Evolutionary conservation across 2,113 vertebrate genomes (phyloP), one percentile per base, ranked within the genome.

Genomic region (Lampris incognitus): DNA sequence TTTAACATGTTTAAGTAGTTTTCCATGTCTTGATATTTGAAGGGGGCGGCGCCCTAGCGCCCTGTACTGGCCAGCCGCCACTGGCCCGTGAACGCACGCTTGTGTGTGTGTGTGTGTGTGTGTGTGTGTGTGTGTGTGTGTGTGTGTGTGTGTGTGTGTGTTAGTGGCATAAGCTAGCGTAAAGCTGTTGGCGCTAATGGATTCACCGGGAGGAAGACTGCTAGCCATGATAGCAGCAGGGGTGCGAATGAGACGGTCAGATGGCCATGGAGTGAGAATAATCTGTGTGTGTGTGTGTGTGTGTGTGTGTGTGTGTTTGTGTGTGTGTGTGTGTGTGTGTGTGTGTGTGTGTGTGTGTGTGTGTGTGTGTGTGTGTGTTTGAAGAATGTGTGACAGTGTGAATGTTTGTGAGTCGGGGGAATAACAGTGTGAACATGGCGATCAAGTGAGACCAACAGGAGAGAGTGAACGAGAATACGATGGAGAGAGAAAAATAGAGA

Each of bases 181-280:
- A 54, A 13, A 54, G 66, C 55, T 79, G 75, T 79, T 72, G 77
- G 75, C 68, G 78, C 64, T 88, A 88, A 90, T 90, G 78, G 80
- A 86, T 85, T 86, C 82, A 73, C 68, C 64, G 88, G 74, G 66
- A 79, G 78, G 82, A 88, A 78, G 76, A 81, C 75, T 81, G 76
- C 60, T 74, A 78, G 83, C 74, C 76, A 82, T 76, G 63, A 72
- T 89, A 81, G 88, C 89, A 88, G 88, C 88, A 72, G 88, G 91
- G 85, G 90, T 88, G 88, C 85, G 86, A 89, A 87, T 44, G 49
- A 79, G 79, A 69, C 39, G 42, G 69, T 46, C 57, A 61, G 75
- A 59, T 1, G 3, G 6, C 1, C 11, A 13, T 9, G 5, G 24
- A 24, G 24, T 24, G 24, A 24, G 24, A 24, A 24, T 24, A 24